Base-by-base conservation (phyloP, 2,888 invertebrate genomes). In the Aphelenchoides bicaudatus region DNA sequence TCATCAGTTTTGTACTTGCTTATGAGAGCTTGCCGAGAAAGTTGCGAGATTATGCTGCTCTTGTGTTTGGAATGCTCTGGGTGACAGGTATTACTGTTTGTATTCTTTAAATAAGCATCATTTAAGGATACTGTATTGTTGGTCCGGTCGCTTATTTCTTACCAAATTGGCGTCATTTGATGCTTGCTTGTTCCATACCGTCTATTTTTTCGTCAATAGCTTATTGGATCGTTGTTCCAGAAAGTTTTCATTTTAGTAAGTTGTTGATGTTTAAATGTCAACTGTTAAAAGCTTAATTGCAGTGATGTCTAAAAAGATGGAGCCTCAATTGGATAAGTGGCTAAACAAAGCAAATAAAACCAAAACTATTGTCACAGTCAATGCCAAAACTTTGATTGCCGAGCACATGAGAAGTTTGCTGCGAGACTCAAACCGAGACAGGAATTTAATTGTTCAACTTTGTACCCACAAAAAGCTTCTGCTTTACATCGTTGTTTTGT, bases 11-110 rank as follows among this genome's bases (percentile, higher is more conserved):
- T 72, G 72, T 73, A 3, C 56, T 70, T 3, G 72, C 67, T 2
- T 74, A 73, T 52, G 74, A 74, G 59, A 62, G 64, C 5, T 63
- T 68, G 5, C 67, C 72, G 0, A 55, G 63, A n/a, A 52, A 59
- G 23, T 55, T 72, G 8, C 66, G 74, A 4, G 52, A 63, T 19
- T 71, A 62, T 57, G 61, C 70, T 3, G 66, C 72, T 10, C 61
- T 73, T 23, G 59, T 67, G 8, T 74, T 70, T 53, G 74, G 74
- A 0, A 48, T 67, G 3, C 59, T 56, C 43, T 64, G 66, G 66
- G 68, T 71, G 1, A 31, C 67, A 13, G 73, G 73, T 6, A n/a
- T n/a, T n/a, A n/a, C n/a, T n/a, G n/a, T n/a, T n/a, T n/a, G n/a
- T n/a, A n/a, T n/a, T n/a, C n/a, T n/a, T n/a, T n/a, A n/a, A n/a